Evolutionary conservation across 1,140 invertebrate genomes (phyloP).

Genomic region (Ostrea edulis): DNA sequence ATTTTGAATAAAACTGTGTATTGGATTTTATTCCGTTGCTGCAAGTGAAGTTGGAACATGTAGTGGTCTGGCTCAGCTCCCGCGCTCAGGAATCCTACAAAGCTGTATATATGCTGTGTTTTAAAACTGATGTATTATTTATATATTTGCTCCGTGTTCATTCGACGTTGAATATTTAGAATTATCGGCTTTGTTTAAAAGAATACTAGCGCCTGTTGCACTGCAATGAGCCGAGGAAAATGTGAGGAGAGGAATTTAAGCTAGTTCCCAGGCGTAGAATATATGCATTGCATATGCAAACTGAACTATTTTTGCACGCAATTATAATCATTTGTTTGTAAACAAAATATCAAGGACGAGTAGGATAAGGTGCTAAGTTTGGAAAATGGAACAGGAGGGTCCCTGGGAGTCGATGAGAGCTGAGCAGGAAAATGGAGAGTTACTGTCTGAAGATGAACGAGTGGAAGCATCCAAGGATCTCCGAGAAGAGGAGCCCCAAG

Average conservation of each 20-base stretch:
- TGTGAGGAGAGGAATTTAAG: constrained; percentile 12
- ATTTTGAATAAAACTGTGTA: constrained; percentile 38
- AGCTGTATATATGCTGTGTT: constrained; percentile 10
- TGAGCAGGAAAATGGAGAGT: constrained; percentile 37
- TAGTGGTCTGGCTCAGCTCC: neutral
- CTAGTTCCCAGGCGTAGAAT: neutral
- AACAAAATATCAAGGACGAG: neutral
- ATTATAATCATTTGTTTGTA: neutral
- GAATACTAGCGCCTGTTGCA: constrained; percentile 17
- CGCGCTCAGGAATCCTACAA: neutral
- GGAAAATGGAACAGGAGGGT: constrained; percentile 36
- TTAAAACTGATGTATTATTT: constrained; percentile 20
- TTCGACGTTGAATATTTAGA: constrained; percentile 26
- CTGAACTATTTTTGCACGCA: neutral
- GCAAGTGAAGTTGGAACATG: neutral
- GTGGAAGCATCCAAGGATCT: constrained; percentile 11
- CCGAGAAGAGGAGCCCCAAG: constrained; percentile 2
- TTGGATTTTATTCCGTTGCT: constrained; percentile 28
- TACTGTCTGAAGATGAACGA: constrained; percentile 37
- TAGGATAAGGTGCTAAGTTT: neutral
- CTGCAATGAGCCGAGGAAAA: neutral
- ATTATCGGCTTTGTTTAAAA: constrained; percentile 25
- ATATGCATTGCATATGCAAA: neutral
- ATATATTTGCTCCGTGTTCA: neutral
- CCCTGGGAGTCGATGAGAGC: constrained; percentile 44